Conservation (phyloP, 1,140 invertebrate species). For the Babylonia areolata region DNA sequence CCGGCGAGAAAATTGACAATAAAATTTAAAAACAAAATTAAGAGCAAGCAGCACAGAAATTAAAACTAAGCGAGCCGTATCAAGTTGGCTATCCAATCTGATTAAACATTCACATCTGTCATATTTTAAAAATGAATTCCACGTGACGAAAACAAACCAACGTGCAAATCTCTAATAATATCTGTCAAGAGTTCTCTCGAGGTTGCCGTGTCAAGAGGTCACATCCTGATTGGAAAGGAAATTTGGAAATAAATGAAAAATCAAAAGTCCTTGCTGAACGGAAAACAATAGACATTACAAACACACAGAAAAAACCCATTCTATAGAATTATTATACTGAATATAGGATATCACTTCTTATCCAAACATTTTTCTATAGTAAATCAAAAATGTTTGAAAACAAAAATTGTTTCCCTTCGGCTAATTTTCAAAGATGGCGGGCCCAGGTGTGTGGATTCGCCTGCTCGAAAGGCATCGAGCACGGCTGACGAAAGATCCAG, state of each 20-base stretch:
- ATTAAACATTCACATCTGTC: background rate
- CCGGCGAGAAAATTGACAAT: background rate
- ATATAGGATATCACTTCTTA: background rate
- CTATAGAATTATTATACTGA: background rate
- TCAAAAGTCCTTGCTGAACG: no score
- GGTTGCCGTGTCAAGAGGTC: background rate
- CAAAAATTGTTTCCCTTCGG: background rate
- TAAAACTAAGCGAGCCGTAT: background rate
- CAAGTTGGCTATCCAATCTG: background rate
- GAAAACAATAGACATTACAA: background rate
- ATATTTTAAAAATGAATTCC: background rate
- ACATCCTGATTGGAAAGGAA: background rate
- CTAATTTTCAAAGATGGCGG: conserved; percentile 64
- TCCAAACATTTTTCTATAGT: background rate
- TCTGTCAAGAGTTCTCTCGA: background rate
- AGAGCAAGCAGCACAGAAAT: background rate
- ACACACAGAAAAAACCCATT: background rate
- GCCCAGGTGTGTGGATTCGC: conserved; percentile 53
- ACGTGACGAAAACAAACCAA: conserved; percentile 35
- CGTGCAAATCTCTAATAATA: conserved; percentile 10
- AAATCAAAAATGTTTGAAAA: conserved; percentile 12
- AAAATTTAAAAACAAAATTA: background rate
- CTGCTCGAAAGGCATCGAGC: conserved; percentile 60
- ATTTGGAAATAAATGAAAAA: background rate
- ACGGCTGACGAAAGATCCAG: conserved; percentile 58